These are phyloP conservation scores for Drosophila prosaltans DNA, from an alignment of 1,140 invertebrate genomes.

Conservation along the genomic window DNA sequence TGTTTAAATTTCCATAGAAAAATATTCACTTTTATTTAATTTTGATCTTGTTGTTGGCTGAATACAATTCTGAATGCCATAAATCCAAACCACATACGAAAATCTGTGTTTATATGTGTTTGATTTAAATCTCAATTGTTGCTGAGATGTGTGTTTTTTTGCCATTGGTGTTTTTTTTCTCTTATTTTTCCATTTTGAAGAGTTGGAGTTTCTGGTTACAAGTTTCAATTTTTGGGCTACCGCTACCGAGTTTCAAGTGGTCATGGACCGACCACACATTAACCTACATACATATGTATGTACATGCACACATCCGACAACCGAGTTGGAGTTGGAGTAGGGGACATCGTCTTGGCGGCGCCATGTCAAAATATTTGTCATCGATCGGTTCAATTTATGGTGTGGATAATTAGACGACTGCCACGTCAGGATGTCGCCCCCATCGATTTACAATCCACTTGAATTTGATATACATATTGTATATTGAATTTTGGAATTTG, in stretches of 20 bases:
- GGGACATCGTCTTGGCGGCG: conserved; percentile 45
- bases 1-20: not conserved
- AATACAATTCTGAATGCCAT: not conserved
- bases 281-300: conserved; percentile 33
- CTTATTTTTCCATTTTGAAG: not conserved
- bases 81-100: not conserved
- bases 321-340: conserved; percentile 19
- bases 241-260: conserved; percentile 68
- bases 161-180: not conserved
- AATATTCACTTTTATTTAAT: not conserved
- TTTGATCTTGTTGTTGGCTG: not conserved
- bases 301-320: not conserved
- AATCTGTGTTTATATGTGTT: not conserved
- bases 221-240: conserved; percentile 24
- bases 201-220: conserved; percentile 35
- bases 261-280: conserved; percentile 63
- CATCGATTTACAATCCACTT: conserved; percentile 58
- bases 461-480: conserved; percentile 26
- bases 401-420: conserved; percentile 62
- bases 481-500: conserved; percentile 4
- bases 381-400: conserved; percentile 71
- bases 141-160: conserved; percentile 23
- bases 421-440: conserved; percentile 73
- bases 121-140: conserved; percentile 11
- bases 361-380: conserved; percentile 79